Base-by-base conservation (phyloP, 2,888 invertebrate genomes). In the Campoplex nolae region DNA sequence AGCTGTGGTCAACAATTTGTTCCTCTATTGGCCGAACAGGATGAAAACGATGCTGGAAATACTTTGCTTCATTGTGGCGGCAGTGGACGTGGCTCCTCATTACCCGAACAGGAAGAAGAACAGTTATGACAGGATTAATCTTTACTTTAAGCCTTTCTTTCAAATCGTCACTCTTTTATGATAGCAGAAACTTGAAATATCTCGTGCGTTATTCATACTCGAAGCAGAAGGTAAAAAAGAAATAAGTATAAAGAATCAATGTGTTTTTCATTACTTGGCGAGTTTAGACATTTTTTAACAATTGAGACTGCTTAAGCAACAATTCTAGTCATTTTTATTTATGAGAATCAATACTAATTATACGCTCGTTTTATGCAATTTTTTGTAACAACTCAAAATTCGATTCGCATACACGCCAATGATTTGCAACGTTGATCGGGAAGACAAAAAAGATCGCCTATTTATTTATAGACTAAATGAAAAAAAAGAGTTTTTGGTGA, bases 21-120 rank as follows among this genome's bases (percentile, higher is more conserved):
- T 54, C 94, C 94, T 6, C 91, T 94, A 11, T 91, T 94, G 13
- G 91, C 93, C 67, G 94, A 94, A 80, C 94, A 94, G 83, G 94
- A 94, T 71, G 94, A 94, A 85, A 92, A 85, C 8, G 93, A 93
- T 54, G 89, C 83, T 23, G 35, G 35, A 77, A 90, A 86, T 74
- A 90, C 85, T 83, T 86, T 85, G 85, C 82, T 89, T 84, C 88
- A 89, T 83, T 88, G 87, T 88, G n/a, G 11, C 58, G 28, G 58
- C 11, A 3, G 28, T 11, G 89, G 88, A 45, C 70, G 85, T n/a
- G 86, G 81, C 67, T 88, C 87, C 13, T 81, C 83, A n/a, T 74
- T 89, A 32, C 80, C 84, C 54, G 91, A 91, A 83, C 91, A 91
- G 62, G 91, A 91, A n/a, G 91, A 88, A 70, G 88, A 89, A 80